Evolutionary conservation across 2,888 invertebrate species (phyloP).

Genomic region (Zhengitettix transpicula): DNA sequence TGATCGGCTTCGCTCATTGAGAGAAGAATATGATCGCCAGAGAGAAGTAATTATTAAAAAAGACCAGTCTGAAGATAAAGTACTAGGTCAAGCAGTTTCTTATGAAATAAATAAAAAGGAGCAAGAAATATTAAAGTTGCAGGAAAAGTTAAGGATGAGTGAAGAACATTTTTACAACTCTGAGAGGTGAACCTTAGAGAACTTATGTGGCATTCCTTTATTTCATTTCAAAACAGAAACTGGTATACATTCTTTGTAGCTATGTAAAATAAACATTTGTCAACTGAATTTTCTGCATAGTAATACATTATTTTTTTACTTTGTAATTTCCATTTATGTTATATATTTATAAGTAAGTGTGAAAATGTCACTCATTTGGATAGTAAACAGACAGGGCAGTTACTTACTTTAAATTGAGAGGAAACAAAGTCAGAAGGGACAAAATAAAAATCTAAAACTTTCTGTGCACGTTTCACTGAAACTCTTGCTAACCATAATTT

Average conservation of each 20-base stretch:
- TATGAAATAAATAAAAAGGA: constrained; percentile 24
- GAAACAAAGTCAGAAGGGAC: too few relatives aligned
- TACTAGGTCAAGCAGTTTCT: background rate
- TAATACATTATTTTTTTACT: too few relatives aligned
- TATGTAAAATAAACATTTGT: too few relatives aligned
- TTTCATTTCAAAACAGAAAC: background rate
- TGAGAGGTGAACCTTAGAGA: constrained; percentile 27
- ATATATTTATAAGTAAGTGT: too few relatives aligned
- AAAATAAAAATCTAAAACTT: too few relatives aligned
- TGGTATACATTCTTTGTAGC: background rate
- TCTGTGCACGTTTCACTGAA: too few relatives aligned
- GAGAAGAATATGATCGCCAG: constrained; percentile 37
- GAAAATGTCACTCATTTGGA: too few relatives aligned
- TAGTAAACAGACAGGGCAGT: too few relatives aligned
- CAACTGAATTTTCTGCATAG: too few relatives aligned
- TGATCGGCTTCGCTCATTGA: constrained; percentile 40
- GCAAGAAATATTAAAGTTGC: constrained; percentile 39
- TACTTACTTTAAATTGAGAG: too few relatives aligned
- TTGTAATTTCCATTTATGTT: too few relatives aligned
- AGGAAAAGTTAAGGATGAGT: constrained; percentile 37
- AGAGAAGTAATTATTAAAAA: background rate
- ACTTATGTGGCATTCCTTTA: background rate
- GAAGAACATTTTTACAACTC: constrained; percentile 41
- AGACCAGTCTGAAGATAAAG: background rate
- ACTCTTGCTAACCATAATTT: too few relatives aligned